A percentile compares a stretch with the other conserved stretches of the same genome.
These are phyloP conservation scores for Scomberomorus guttatus DNA, from an alignment of 2,797 vertebrate species.

Conservation along the genomic window DNA sequence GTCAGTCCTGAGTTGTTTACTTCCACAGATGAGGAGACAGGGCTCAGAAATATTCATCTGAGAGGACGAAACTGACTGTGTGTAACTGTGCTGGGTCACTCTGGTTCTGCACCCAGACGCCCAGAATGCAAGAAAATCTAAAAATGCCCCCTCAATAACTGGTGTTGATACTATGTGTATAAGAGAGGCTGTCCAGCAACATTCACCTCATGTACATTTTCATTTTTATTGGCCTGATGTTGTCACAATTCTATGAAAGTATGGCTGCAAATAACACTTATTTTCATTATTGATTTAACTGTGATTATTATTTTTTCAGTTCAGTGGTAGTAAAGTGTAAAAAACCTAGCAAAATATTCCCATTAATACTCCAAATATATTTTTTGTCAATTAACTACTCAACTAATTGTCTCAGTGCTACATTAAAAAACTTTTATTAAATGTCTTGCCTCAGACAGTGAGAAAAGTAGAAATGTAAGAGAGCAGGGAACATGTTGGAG, in stretches of 20 bases:
- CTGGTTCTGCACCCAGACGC: neutral
- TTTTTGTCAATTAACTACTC: too few species aligned
- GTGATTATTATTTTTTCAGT: too few species aligned
- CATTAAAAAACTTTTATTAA: too few species aligned
- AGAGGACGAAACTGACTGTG: neutral
- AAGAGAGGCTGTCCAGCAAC: neutral
- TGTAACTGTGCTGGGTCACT: neutral
- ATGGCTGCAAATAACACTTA: too few species aligned
- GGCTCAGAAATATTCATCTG: neutral
- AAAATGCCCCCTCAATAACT: neutral
- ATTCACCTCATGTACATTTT: neutral
- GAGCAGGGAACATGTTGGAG: neutral
- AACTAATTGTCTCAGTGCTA: too few species aligned
- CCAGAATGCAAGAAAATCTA: neutral
- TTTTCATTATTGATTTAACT: too few species aligned
- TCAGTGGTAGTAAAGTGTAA: neutral
- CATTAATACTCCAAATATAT: too few species aligned
- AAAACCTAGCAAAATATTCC: too few species aligned
- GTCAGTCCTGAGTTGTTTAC: constrained; percentile 11
- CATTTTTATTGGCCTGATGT: neutral
- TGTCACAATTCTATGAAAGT: neutral
- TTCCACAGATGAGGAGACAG: neutral
- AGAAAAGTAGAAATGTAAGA: neutral
- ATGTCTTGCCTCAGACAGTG: neutral
- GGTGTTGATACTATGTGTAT: neutral